phyloP scores from a whole-genome alignment of 2,797 vertebrate genomes.

The Acridotheres tristis region DNA sequence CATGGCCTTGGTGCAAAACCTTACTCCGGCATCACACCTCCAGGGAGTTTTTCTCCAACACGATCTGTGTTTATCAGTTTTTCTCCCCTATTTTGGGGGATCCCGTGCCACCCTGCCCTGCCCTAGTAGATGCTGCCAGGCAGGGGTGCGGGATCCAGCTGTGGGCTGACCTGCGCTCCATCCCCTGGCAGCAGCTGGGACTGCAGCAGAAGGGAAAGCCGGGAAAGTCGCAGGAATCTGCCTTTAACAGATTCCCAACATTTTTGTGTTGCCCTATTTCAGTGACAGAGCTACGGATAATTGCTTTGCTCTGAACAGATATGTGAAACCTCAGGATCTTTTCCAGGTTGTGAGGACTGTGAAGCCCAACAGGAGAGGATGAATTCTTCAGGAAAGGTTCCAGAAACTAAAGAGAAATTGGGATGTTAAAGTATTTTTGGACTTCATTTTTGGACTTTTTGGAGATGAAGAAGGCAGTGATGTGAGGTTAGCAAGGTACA shows the following conservation, averaged over 20 bases:
- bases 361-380: not conserved
- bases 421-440: not conserved
- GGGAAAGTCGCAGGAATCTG: not conserved
- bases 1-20: not conserved
- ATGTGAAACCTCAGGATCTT: conserved; percentile 20
- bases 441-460: not conserved
- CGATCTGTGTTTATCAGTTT: not conserved
- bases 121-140: not conserved
- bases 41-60: not conserved
- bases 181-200: conserved; percentile 46
- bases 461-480: not conserved
- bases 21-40: not conserved
- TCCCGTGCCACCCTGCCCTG: not conserved
- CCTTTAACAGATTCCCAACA: conserved; percentile 6
- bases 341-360: conserved; percentile 6
- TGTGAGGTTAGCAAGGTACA: not conserved
- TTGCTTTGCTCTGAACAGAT: conserved; percentile 9
- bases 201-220: conserved; percentile 6
- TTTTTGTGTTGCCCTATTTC: conserved; percentile 49
- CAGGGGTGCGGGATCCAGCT: not conserved
- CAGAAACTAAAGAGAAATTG: not conserved
- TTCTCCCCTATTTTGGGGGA: fast-evolving
- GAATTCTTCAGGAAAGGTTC: conserved; percentile 28
- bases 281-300: not conserved
- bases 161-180: not conserved